Evolutionary conservation across 2,888 invertebrate genomes (phyloP).

Genomic region (Conops quadrifasciatus): DNA sequence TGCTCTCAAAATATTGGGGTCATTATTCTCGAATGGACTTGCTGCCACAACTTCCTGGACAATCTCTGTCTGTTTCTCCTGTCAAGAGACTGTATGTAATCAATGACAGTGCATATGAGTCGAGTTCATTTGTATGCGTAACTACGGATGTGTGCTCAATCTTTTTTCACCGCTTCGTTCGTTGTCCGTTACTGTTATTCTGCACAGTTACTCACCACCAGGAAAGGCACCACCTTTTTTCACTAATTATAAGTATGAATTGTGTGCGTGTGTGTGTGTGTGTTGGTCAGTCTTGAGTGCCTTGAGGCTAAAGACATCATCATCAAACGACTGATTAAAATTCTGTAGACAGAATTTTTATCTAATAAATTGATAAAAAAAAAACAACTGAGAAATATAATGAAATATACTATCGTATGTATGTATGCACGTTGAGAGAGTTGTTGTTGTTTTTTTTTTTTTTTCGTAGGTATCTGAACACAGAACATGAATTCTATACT

Average conservation of each 20-base stretch:
- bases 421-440: no score
- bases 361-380: slow-evolving; percentile 29
- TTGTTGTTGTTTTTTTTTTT: no score
- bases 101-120: neutral
- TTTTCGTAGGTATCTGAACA: no score
- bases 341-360: slow-evolving; percentile 26
- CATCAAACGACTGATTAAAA: slow-evolving; percentile 24
- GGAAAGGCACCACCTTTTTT: no score
- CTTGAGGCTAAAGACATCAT: no score
- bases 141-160: slow-evolving; percentile 17
- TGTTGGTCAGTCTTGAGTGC: no score
- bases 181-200: slow-evolving; percentile 19
- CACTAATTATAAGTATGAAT: no score
- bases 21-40: slow-evolving; percentile 8
- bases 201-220: neutral
- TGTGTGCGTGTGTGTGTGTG: no score
- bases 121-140: slow-evolving; percentile 15
- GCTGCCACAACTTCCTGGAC: slow-evolving; percentile 4
- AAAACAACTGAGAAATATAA: no score
- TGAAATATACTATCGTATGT: no score
- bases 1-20: neutral
- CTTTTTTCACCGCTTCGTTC: neutral
- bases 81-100: neutral
- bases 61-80: neutral
- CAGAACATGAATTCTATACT: no score